Conservation (phyloP, 2,797 vertebrate genomes). For the Catamblyrhynchus diadema region DNA sequence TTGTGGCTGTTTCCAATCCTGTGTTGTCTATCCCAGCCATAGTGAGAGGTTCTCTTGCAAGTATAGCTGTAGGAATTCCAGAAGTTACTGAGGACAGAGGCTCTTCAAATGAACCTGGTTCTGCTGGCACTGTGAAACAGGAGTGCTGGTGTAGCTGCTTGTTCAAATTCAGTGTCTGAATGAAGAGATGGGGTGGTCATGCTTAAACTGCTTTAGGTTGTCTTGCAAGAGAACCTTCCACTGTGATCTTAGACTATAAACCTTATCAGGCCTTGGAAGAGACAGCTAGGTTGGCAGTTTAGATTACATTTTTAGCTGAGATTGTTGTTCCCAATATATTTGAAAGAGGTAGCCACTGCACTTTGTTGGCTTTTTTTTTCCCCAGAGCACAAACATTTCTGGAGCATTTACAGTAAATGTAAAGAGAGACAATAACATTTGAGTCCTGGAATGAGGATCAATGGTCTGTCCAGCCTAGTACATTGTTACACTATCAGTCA, state of each 20-base stretch:
- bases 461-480: background rate
- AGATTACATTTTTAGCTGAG: background rate
- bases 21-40: background rate
- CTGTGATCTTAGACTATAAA: background rate
- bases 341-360: background rate
- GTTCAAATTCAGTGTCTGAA: background rate
- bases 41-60: background rate
- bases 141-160: background rate
- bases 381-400: constrained; percentile 1
- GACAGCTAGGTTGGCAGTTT: background rate
- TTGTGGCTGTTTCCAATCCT: background rate
- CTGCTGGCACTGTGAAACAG: background rate
- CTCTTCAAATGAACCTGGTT: background rate
- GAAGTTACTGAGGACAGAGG: background rate
- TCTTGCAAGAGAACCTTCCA: background rate
- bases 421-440: background rate
- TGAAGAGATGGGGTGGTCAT: background rate
- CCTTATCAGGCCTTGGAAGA: constrained; percentile 1
- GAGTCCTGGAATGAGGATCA: constrained; percentile 25
- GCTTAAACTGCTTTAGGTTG: background rate
- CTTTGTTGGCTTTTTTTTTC: background rate
- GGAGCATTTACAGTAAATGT: constrained; percentile 51
- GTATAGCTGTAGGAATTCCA: background rate
- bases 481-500: constrained; percentile 37
- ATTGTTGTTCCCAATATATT: background rate